Percentiles rank a stretch among this genome's conserved stretches.
Evolutionary conservation across 2,888 invertebrate species (phyloP).

Genomic region (Chouioia cunea): DNA sequence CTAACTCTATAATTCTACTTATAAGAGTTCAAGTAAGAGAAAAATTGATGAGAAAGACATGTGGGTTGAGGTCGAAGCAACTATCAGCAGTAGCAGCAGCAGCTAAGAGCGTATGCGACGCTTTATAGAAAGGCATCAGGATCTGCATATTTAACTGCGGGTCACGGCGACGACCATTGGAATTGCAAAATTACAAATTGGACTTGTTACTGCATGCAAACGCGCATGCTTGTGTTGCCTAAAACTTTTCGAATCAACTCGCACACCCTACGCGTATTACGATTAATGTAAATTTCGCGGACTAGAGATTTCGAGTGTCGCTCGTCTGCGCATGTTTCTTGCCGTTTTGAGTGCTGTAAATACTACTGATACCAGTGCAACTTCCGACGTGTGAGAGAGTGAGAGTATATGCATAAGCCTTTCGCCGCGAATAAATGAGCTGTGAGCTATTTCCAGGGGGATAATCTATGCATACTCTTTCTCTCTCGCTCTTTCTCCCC

Average conservation of each 20-base stretch:
- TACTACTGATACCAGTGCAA: constrained; percentile 17
- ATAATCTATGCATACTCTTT: constrained; percentile 39
- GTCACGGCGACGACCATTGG: constrained; percentile 65
- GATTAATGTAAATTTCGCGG: constrained; percentile 54
- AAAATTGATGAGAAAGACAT: constrained; percentile 1
- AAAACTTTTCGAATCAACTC: constrained; percentile 61
- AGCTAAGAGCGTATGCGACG: constrained; percentile 4
- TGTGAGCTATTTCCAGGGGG: constrained; percentile 22
- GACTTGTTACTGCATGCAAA: constrained; percentile 63
- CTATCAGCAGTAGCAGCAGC: constrained; percentile 21
- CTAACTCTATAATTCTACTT: no score
- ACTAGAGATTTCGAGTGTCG: constrained; percentile 32
- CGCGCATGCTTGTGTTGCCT: constrained; percentile 42
- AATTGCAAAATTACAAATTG: constrained; percentile 68
- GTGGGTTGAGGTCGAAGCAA: not conserved
- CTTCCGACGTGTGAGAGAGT: constrained; percentile 3
- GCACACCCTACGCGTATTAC: constrained; percentile 44
- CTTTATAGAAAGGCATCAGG: constrained; percentile 46
- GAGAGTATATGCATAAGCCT: constrained; percentile 30
- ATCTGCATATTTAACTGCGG: constrained; percentile 67
- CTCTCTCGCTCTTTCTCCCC: not conserved
- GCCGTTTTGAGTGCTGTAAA: constrained; percentile 29
- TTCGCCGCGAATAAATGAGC: constrained; percentile 26
- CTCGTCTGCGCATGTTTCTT: constrained; percentile 13
- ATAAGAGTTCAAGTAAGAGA: no score